Evolutionary conservation across 2,888 invertebrate species (phyloP).

Genomic region (Prosapia bicincta): DNA sequence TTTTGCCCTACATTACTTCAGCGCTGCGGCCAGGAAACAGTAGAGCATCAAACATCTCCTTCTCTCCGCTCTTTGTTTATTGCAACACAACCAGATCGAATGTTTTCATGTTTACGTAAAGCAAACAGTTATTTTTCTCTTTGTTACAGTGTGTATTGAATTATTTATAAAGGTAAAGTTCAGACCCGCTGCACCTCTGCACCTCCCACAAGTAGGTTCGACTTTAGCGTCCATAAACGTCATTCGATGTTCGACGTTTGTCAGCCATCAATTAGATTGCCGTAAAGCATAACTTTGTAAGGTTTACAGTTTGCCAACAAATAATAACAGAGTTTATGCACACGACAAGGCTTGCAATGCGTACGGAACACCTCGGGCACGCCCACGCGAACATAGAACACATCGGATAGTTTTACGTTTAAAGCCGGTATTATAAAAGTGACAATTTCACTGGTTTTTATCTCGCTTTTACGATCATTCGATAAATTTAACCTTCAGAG

Average conservation of each 20-base stretch:
- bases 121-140: background rate
- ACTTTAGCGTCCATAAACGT: background rate
- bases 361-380: background rate
- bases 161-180: constrained; percentile 2
- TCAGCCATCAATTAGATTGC: background rate
- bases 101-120: too few relatives aligned
- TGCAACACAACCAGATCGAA: too few relatives aligned
- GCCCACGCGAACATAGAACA: background rate
- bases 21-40: too few relatives aligned
- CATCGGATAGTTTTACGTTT: background rate
- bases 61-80: too few relatives aligned
- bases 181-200: background rate
- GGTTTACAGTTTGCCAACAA: background rate
- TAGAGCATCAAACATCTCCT: too few relatives aligned
- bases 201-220: background rate
- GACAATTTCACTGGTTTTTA: background rate
- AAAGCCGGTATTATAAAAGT: too few relatives aligned
- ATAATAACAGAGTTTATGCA: background rate
- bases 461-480: background rate
- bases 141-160: background rate
- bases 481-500: too few relatives aligned
- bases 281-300: background rate
- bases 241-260: background rate
- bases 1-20: too few relatives aligned
- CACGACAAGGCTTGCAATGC: background rate